Conservation (phyloP, 1,140 invertebrate species). For the Drosophila nannoptera region DNA sequence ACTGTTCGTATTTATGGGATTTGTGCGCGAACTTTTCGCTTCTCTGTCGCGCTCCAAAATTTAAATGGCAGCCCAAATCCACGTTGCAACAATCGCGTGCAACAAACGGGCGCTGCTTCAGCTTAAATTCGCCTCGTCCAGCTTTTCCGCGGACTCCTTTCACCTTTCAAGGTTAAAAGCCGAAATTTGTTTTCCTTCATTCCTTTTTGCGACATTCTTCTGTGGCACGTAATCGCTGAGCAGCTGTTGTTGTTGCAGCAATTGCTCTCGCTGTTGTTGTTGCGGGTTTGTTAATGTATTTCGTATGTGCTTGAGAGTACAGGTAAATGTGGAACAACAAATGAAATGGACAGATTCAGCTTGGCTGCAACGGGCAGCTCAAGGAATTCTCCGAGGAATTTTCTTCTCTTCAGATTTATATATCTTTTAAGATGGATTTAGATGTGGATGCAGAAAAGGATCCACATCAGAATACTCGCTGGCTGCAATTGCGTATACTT, state of each 20-base stretch:
- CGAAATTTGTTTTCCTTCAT: slow-evolving; percentile 17
- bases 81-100: background rate
- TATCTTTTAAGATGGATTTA: no score
- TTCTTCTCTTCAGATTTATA: background rate
- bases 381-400: slow-evolving; percentile 4
- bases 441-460: background rate
- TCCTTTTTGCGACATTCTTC: slow-evolving; percentile 29
- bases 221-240: slow-evolving; percentile 41
- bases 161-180: slow-evolving; percentile 56
- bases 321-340: background rate
- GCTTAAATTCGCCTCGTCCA: slow-evolving; percentile 18
- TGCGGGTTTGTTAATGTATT: slow-evolving; percentile 17
- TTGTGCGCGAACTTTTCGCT: slow-evolving; percentile 65
- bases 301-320: slow-evolving; percentile 17
- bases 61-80: slow-evolving; percentile 23
- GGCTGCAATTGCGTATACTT: no score
- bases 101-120: no score
- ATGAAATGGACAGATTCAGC: background rate
- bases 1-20: slow-evolving; percentile 67
- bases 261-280: slow-evolving; percentile 14
- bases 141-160: background rate
- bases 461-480: no score
- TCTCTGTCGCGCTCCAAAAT: slow-evolving; percentile 33
- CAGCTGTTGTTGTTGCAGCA: slow-evolving; percentile 12
- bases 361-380: background rate